Conservation (phyloP, 1,140 invertebrate species). For the Brachionus koreanus region DNA sequence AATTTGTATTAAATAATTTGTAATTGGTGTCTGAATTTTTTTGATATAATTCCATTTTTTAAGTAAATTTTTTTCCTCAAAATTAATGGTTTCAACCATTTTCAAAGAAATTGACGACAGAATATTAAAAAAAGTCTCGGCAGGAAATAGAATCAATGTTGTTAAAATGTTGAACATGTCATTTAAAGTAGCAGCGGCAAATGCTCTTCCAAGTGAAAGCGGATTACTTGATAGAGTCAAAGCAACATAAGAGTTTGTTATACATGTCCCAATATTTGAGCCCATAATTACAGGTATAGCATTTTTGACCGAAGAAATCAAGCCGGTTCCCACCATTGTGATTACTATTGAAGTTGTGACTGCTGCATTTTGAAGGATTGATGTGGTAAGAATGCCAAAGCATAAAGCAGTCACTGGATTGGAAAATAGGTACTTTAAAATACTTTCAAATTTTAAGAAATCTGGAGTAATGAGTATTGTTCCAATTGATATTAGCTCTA, state of each 20-base stretch:
- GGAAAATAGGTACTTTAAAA: conserved; percentile 51
- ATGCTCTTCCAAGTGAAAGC: conserved; percentile 62
- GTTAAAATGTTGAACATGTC: conserved; percentile 64
- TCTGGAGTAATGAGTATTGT: not conserved
- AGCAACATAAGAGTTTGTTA: conserved; percentile 60
- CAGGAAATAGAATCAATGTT: conserved; percentile 60
- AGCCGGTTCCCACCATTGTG: conserved; percentile 60
- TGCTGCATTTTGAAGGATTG: conserved; percentile 65
- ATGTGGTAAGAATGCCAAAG: conserved; percentile 65
- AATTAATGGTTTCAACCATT: not conserved
- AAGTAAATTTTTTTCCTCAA: not conserved
- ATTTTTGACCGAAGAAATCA: conserved; percentile 54
- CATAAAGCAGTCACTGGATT: conserved; percentile 64
- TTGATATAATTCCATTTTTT: not conserved
- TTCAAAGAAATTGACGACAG: not conserved
- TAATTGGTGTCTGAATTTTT: conserved; percentile 4
- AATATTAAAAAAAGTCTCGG: conserved; percentile 54
- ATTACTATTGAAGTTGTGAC: conserved; percentile 66
- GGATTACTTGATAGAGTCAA: conserved; percentile 54
- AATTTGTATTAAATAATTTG: conserved; percentile 4
- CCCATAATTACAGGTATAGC: conserved; percentile 64
- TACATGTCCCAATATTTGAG: conserved; percentile 33
- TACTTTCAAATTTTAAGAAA: not conserved
- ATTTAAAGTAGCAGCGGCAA: conserved; percentile 64
- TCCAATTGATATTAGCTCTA: conserved; percentile 22